These are phyloP conservation scores for Dolichopus griseipennis DNA, from an alignment of 2,888 invertebrate species.

Conservation along the genomic window DNA sequence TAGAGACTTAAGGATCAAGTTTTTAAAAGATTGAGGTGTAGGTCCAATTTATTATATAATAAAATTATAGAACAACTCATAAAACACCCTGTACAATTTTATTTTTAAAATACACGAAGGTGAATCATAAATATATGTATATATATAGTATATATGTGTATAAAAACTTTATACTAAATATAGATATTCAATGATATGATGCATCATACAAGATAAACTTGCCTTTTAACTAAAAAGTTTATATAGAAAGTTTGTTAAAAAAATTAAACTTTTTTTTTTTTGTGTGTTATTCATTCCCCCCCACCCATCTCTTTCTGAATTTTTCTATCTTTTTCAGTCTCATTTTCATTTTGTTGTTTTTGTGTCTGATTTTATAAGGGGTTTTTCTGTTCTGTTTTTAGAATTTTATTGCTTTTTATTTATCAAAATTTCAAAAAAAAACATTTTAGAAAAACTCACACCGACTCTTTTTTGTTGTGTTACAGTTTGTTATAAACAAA, in stretches of 20 bases:
- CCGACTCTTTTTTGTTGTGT: neutral
- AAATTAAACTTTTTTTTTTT: too few species aligned
- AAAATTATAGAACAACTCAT: too few species aligned
- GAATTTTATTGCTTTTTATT: neutral
- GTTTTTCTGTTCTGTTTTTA: too few species aligned
- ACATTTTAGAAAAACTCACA: neutral
- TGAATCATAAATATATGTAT: neutral
- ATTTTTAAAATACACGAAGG: neutral
- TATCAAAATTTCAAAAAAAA: neutral
- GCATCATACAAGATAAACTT: neutral
- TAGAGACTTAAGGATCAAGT: too few species aligned
- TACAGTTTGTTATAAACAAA: neutral
- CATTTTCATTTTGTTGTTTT: neutral
- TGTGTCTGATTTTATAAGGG: constrained; percentile 3
- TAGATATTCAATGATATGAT: neutral
- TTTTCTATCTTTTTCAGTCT: too few species aligned
- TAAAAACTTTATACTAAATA: neutral
- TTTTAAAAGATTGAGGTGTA: too few species aligned
- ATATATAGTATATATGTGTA: neutral
- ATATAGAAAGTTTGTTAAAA: neutral
- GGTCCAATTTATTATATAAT: too few species aligned
- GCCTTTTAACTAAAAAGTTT: neutral
- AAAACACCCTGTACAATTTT: too few species aligned
- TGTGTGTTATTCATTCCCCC: too few species aligned
- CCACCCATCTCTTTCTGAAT: too few species aligned